A percentile compares a stretch with the other conserved stretches of the same genome.
Evolutionary conservation across 2,888 invertebrate species (phyloP).

Genomic region (Magallana nippona): DNA sequence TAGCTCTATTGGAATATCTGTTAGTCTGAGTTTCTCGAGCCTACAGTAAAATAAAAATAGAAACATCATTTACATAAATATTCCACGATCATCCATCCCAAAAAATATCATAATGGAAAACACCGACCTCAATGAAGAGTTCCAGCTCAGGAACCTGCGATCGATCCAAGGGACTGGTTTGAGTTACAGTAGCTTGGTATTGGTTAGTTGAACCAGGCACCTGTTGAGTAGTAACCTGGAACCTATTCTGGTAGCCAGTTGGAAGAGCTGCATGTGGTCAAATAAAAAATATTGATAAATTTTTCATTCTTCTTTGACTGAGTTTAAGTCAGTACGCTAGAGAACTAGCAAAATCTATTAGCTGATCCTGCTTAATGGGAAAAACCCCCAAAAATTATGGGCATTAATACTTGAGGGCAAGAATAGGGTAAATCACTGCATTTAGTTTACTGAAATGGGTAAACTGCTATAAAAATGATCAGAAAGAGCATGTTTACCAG

Average conservation of each 20-base stretch:
- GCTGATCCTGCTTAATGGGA: too few relatives aligned
- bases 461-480: too few relatives aligned
- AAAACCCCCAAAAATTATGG: too few relatives aligned
- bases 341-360: too few relatives aligned
- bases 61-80: background rate
- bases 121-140: conserved; percentile 39
- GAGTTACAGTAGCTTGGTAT: conserved; percentile 56
- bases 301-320: too few relatives aligned
- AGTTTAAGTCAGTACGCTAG: too few relatives aligned
- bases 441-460: too few relatives aligned
- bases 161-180: conserved; percentile 35
- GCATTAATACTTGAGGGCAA: too few relatives aligned
- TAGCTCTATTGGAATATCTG: conserved; percentile 51
- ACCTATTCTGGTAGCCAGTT: conserved; percentile 53
- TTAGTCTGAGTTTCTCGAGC: conserved; percentile 36
- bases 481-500: too few relatives aligned
- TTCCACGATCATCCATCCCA: too few relatives aligned
- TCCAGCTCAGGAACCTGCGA: conserved; percentile 16
- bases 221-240: conserved; percentile 49
- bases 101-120: background rate
- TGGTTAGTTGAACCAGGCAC: conserved; percentile 37
- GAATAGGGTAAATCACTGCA: too few relatives aligned
- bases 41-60: background rate
- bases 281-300: background rate
- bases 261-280: conserved; percentile 57